phyloP scores from a whole-genome alignment of 2,888 invertebrate genomes.

The Apamea monoglypha region DNA sequence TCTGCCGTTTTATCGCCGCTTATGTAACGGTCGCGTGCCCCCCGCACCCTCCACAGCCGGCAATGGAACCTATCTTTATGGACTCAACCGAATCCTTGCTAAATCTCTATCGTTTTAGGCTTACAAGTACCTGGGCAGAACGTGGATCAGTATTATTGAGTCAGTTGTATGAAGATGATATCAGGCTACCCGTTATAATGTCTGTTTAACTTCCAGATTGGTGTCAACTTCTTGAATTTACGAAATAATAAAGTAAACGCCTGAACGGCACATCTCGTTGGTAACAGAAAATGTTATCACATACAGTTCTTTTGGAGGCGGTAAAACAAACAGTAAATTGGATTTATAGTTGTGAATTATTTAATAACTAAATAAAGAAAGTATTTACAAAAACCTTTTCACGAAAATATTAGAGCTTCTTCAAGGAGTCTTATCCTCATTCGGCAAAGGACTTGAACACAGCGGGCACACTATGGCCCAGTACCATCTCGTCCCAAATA shows the following conservation, averaged over 20 bases:
- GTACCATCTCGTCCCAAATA: conserved; percentile 91
- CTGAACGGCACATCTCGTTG: background rate
- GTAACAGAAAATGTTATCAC: background rate
- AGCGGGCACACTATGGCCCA: conserved; percentile 78
- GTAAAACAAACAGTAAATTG: conserved; percentile 17
- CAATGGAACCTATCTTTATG: conserved; percentile 50
- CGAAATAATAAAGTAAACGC: background rate
- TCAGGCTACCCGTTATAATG: conserved; percentile 24
- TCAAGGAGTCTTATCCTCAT: conserved; percentile 34
- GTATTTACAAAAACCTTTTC: background rate
- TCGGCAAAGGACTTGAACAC: conserved; percentile 73
- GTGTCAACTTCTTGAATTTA: conserved; percentile 1
- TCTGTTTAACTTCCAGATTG: conserved; percentile 20
- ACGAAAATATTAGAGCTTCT: background rate
- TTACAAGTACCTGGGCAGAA: conserved; percentile 25
- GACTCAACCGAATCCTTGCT: conserved; percentile 1
- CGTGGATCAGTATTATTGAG: conserved; percentile 23
- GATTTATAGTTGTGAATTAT: background rate
- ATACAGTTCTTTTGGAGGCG: background rate
- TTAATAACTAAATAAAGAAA: background rate
- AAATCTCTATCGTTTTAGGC: conserved; percentile 33
- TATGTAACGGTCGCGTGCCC: conserved; percentile 68
- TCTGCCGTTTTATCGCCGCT: conserved; percentile 59
- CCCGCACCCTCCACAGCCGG: conserved; percentile 25
- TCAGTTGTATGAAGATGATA: conserved; percentile 30